These are phyloP conservation scores for Thecophora atra DNA, from an alignment of 2,888 invertebrate genomes.

Conservation along the genomic window DNA sequence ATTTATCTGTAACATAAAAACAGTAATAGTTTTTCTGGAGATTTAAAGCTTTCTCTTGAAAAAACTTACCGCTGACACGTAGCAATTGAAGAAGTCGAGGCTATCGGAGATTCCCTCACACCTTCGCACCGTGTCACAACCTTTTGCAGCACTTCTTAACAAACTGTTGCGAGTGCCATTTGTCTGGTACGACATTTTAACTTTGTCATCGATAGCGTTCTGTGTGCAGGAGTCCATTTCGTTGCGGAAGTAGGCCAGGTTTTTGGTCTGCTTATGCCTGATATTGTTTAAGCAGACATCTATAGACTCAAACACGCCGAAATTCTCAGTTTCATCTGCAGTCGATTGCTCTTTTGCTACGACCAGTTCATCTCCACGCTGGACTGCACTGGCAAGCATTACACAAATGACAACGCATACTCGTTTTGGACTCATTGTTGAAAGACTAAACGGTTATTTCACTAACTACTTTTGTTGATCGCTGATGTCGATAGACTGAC, in stretches of 20 bases:
- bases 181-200: not conserved
- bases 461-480: no score
- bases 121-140: not conserved
- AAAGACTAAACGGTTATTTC: no score
- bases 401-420: no score
- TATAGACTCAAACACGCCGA: not conserved
- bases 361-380: no score
- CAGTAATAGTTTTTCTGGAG: not conserved
- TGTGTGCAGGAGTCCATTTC: not conserved
- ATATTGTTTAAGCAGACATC: not conserved
- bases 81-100: conserved; percentile 2
- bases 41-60: not conserved
- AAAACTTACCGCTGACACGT: not conserved
- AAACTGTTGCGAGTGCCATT: not conserved
- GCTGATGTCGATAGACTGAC: no score
- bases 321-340: no score
- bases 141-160: not conserved
- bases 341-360: no score
- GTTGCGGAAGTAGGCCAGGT: not conserved
- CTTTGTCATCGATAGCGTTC: not conserved
- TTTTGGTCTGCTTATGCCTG: not conserved
- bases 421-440: no score
- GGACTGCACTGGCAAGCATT: no score
- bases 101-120: not conserved
- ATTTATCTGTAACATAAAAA: conserved; percentile 42